Conservation (phyloP, 2,888 invertebrate genomes). For the Luperina nickerlii region DNA sequence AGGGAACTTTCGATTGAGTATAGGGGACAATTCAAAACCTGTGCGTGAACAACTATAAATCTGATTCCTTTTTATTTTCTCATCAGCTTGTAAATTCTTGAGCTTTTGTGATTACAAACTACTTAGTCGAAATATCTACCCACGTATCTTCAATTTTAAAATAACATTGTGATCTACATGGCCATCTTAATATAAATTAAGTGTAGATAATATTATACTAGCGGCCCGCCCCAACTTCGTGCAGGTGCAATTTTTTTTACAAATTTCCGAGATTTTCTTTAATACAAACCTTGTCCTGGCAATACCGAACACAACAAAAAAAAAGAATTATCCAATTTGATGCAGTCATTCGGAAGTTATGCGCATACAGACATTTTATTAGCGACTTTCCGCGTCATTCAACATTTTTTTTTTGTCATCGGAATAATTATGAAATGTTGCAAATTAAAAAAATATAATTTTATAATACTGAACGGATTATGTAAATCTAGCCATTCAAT, state of each 20-base stretch:
- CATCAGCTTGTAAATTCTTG: neutral
- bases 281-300: too few species aligned
- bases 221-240: too few species aligned
- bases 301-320: too few species aligned
- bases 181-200: too few species aligned
- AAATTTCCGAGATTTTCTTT: too few species aligned
- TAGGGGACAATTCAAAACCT: conserved; percentile 30
- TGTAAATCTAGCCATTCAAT: conserved; percentile 73
- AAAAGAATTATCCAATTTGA: too few species aligned
- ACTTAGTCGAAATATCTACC: neutral
- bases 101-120: neutral
- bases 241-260: too few species aligned
- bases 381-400: conserved; percentile 40
- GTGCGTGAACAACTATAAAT: conserved; percentile 6
- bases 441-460: conserved; percentile 66
- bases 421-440: conserved; percentile 56
- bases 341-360: too few species aligned
- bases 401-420: neutral
- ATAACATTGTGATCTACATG: conserved; percentile 46
- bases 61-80: conserved; percentile 11
- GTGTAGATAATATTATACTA: too few species aligned
- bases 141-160: conserved; percentile 1
- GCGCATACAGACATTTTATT: too few species aligned
- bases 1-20: conserved; percentile 27
- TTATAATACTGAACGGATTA: conserved; percentile 72